A percentile compares a stretch with the other conserved stretches of the same genome.
Evolutionary conservation across 2,888 invertebrate species (phyloP).

Genomic region (Pheosia tremula): DNA sequence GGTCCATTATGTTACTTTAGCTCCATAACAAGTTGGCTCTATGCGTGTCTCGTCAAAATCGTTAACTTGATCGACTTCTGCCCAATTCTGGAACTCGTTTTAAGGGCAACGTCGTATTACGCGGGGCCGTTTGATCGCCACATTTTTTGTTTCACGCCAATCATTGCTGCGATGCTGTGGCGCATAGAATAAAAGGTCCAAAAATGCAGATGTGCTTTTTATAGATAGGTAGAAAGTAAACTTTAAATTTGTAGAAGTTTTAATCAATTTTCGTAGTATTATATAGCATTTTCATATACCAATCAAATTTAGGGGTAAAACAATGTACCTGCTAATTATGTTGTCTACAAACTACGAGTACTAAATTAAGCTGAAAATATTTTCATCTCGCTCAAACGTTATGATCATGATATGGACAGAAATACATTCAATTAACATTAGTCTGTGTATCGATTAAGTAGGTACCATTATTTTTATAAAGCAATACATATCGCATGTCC

Average conservation of each 20-base stretch:
- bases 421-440: too few relatives aligned
- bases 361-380: too few relatives aligned
- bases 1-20: conserved; percentile 25
- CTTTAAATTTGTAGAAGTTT: too few relatives aligned
- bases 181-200: conserved; percentile 5
- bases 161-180: neutral
- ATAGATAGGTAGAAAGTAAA: neutral
- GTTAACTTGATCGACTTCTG: conserved; percentile 52
- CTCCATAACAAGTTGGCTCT: conserved; percentile 19
- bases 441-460: neutral
- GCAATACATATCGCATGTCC: neutral
- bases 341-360: too few relatives aligned
- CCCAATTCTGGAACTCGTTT: conserved; percentile 45
- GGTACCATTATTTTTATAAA: neutral
- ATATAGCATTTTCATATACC: too few relatives aligned
- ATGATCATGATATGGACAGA: too few relatives aligned
- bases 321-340: too few relatives aligned
- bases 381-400: too few relatives aligned
- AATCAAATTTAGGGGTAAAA: too few relatives aligned
- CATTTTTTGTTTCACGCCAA: conserved; percentile 24
- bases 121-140: conserved; percentile 36
- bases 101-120: conserved; percentile 39
- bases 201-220: conserved; percentile 6
- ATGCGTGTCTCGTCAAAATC: conserved; percentile 57
- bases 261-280: too few relatives aligned